Evolutionary conservation across 2,797 vertebrate species (phyloP), one percentile per base, ranked within the genome.

Genomic region (Tiaroga cobitis): DNA sequence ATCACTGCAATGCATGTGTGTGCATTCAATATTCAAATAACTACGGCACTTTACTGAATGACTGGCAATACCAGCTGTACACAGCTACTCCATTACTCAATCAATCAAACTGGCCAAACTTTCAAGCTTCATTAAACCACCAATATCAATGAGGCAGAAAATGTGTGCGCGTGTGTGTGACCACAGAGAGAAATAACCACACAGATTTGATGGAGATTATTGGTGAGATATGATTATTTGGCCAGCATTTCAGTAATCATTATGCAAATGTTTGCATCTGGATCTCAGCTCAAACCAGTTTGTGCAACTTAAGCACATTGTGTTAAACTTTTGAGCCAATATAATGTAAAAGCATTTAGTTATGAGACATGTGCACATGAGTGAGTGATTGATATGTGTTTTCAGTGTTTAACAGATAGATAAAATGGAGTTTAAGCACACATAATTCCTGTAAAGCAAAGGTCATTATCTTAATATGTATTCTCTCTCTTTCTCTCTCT

Each of bases 371-470:
- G 37, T 29, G n/a, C 3, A 10, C 21, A 49, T 26, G 21, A 67
- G 11, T 49, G 18, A 51, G 74, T 80, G 81, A 79, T 41, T 84
- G 49, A n/a, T 2, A 11, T 67, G 69, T 74, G 59, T 67, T 81
- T 81, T n/a, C 15, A 65, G 32, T 83, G 49, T 79, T 67, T 82
- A 79, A 67, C 73, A 85, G 83, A 78, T 87, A 39, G 73, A 78
- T 86, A 51, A 67, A 87, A 56, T 18, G 11, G 69, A 86, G 83
- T 18, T 84, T 87, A 83, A 81, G 81, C 72, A 86, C 86, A 72
- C 67, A 85, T 86, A 84, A 89, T 85, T 87, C 85, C 86, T 49
- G 24, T 76, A 34, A 87, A 82, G 84, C 75, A 83, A 85, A 87
- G 79, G 79, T 68, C 46, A 73, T 80, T 80, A 87, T 84, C 73